Percentiles rank a stretch among this genome's conserved stretches.
Conservation (phyloP, 2,797 vertebrate species). For the Poeciliopsis paucimaculata region DNA sequence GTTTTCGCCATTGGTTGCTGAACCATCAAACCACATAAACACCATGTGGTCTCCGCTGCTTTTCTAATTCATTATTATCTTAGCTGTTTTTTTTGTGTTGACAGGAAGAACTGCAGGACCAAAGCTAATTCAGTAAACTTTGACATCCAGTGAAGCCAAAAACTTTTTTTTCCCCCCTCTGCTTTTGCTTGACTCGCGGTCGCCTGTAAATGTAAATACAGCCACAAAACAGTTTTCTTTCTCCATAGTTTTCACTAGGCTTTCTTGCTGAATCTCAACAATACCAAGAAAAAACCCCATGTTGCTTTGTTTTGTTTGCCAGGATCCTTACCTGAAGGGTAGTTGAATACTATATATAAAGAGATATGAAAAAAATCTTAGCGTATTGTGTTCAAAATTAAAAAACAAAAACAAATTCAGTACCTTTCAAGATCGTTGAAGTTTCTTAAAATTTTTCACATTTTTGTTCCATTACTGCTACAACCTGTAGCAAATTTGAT, state of each 20-base stretch:
- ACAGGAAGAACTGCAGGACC: constrained; percentile 37
- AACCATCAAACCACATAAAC: constrained; percentile 62
- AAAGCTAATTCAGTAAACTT: constrained; percentile 34
- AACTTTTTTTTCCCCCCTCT: neutral
- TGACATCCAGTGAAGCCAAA: constrained; percentile 22
- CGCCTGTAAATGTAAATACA: constrained; percentile 1
- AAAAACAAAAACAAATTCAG: neutral
- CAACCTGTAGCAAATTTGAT: neutral
- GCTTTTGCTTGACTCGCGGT: neutral
- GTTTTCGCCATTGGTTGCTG: constrained; percentile 63
- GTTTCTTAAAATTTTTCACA: neutral
- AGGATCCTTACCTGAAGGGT: constrained; percentile 4
- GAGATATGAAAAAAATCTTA: neutral
- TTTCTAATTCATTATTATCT: constrained; percentile 67
- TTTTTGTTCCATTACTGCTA: neutral
- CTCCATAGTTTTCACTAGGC: neutral
- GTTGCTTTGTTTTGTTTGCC: neutral
- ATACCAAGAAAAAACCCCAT: neutral
- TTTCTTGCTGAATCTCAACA: neutral
- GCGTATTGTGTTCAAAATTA: constrained; percentile 3
- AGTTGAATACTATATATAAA: neutral
- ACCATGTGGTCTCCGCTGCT: constrained; percentile 69
- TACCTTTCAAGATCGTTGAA: neutral
- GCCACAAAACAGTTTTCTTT: neutral
- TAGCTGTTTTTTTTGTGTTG: constrained; percentile 46